These are phyloP conservation scores for Rhinatrema bivittatum DNA, from an alignment of 2,797 vertebrate genomes.

Conservation along the genomic window DNA sequence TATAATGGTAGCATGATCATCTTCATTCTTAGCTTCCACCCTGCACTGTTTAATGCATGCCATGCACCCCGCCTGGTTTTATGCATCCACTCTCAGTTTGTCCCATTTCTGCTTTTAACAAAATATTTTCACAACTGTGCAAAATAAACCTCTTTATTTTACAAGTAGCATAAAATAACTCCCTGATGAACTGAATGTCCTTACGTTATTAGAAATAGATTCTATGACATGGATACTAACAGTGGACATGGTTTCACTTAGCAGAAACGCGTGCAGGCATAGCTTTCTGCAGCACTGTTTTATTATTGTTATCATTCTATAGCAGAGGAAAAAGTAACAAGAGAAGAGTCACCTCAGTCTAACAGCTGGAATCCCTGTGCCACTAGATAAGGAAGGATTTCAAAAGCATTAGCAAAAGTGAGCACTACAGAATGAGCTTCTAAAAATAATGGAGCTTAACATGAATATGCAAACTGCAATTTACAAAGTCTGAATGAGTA, in stretches of 20 bases:
- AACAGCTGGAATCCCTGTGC: constrained; percentile 50
- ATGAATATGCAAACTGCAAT: constrained; percentile 42
- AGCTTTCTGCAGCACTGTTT: too few species aligned
- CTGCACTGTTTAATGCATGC: too few species aligned
- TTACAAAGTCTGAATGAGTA: constrained; percentile 7
- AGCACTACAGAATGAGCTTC: constrained; percentile 35
- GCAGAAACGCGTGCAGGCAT: constrained; percentile 33
- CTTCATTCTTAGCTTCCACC: too few species aligned
- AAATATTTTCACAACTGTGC: constrained; percentile 20
- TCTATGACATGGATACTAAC: constrained; percentile 48
- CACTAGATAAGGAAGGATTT: constrained; percentile 52
- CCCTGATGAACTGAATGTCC: constrained; percentile 37
- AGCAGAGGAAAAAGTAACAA: constrained; percentile 42
- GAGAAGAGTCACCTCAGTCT: constrained; percentile 37
- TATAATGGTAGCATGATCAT: too few species aligned
- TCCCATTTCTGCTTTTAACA: too few species aligned
- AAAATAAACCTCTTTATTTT: constrained; percentile 28
- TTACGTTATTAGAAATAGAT: constrained; percentile 56
- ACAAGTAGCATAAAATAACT: constrained; percentile 7
- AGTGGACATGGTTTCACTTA: constrained; percentile 25
- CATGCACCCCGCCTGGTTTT: too few species aligned
- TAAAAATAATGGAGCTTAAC: constrained; percentile 48
- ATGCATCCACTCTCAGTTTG: too few species aligned
- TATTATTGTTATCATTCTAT: constrained; percentile 49
- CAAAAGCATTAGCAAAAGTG: constrained; percentile 35